These are phyloP conservation scores for Standfussiana lucernea DNA, from an alignment of 2,888 invertebrate species.

Conservation along the genomic window DNA sequence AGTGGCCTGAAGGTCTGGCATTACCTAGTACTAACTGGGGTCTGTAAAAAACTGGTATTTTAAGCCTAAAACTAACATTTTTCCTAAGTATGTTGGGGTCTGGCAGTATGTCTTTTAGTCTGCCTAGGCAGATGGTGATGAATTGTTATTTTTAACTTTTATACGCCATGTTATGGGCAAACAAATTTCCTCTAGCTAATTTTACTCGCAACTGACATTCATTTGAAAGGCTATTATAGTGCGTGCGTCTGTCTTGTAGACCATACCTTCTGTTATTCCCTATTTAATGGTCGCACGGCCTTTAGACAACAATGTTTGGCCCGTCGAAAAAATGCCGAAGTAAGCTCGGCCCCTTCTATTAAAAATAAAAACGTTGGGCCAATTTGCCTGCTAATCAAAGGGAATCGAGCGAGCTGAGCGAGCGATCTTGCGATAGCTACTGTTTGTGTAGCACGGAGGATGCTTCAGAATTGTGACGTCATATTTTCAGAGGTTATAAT, in stretches of 20 bases:
- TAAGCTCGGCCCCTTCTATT: constrained; percentile 72
- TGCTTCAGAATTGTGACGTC: constrained; percentile 43
- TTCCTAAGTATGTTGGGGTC: too few species aligned
- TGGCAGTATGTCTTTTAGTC: too few species aligned
- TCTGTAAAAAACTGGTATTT: neutral
- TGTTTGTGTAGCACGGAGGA: constrained; percentile 51
- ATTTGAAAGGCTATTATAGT: neutral
- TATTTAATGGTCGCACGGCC: neutral
- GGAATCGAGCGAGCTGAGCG: constrained; percentile 74
- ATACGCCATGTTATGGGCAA: neutral
- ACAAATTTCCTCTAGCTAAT: neutral
- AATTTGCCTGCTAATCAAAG: constrained; percentile 76
- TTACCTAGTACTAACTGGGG: neutral
- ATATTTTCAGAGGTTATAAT: constrained; percentile 34
- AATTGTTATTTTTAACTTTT: neutral
- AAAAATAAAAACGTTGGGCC: constrained; percentile 76
- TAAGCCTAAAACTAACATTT: too few species aligned
- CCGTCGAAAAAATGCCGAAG: constrained; percentile 67
- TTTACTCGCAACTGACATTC: neutral
- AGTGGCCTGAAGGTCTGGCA: too few species aligned
- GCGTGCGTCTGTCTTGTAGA: neutral
- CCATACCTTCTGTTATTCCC: neutral
- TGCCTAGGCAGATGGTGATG: too few species aligned
- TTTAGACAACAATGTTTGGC: constrained; percentile 64
- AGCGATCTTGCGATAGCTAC: constrained; percentile 66